Evolutionary conservation across 2,113 vertebrate genomes (phyloP), one percentile per base, ranked within the genome.

Genomic region (Rhizomys pruinosus): DNA sequence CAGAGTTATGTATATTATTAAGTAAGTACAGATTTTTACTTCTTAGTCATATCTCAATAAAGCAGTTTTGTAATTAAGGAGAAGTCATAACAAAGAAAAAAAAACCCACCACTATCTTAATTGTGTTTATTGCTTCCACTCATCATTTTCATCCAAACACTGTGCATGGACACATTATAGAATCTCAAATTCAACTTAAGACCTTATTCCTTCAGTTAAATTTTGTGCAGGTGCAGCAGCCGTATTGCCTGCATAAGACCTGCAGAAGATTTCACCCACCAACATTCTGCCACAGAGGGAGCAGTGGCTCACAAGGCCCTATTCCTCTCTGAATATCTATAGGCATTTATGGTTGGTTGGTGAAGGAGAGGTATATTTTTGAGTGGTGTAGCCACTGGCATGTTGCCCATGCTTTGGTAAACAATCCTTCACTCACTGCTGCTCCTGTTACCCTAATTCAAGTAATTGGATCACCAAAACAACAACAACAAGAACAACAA

Each of bases 161-260:
- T 66, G 34, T 84, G 89, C 47, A 32, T 93, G 64, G 23, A 88
- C 19, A 77, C 19, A 72, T 59, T 42, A 44, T 23, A 85, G 7
- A 84, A 66, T 34, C 37, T 55, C 55, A 76, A 69, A 69, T 92
- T 93, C n/a, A 94, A 88, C 42, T 89, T 96, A 76, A 63, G 12
- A 64, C 4, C 2, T 84, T 69, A 87, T 80, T 73, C 44, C 55
- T 80, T 32, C 66, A 93, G 63, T 87, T 76, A 91, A 90, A 82
- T 66, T 29, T 85, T 87, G 7, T 52, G 42, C 20, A 59, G 55
- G 2, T 32, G 27, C 37, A 81, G 17, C 8, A 81, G 59, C 2
- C 79, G 42, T 63, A 32, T 63, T 81, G 19, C 27, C 79, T 32
- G 1, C 3, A 39, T n/a, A 80, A 80, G n/a, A 63, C 20, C 47